Evolutionary conservation across 1,140 invertebrate species (phyloP), one percentile per base, ranked within the genome.

Genomic region (Metaphire vulgaris): DNA sequence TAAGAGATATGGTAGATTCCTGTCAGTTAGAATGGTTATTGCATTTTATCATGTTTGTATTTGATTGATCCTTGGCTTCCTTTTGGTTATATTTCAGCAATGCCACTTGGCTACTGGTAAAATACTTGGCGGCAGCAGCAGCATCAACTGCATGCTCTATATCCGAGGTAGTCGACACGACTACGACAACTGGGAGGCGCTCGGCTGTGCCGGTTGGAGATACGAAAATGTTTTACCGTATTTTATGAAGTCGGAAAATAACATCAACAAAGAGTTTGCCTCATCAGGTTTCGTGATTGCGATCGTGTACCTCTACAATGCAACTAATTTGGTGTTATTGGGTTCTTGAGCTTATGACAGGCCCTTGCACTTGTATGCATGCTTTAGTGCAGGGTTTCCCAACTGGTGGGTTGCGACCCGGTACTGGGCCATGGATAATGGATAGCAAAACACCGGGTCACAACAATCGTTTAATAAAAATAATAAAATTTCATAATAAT

Each of bases 111-210:
- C 86, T 26, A 33, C 81, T 30, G 85, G 85, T 33, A 80, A 79
- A 32, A 79, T 81, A 14, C 74, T 85, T 14, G 94, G 95, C 0
- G 96, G 95, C 0, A 93, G 91, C 0, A 95, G 92, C 6, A 92
- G 95, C 0, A 87, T 98, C 0, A 98, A 98, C 84, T 97, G 95
- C 82, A 97, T 99, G 95, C 87, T 97, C 0, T 98, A 98, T 81
- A 87, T 98, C 0, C 88, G 96, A n/a, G 96, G 96, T 0, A 97
- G 97, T 82, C 90, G 90, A 78, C 90, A 90, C 76, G 96, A 99
- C 83, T 99, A 97, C 82, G 93, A 98, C 81, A 88, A 88, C 12
- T 98, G 96, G 96, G 93, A 93, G 82, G 86, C 89, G 0, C 83
- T 91, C 28, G 96, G 96, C 0, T 96, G 96, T 82, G 89, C 90